A percentile compares a stretch with the other conserved stretches of the same genome.
These are phyloP conservation scores for Bathynomus jamesi DNA, from an alignment of 1,140 invertebrate species.

Conservation along the genomic window DNA sequence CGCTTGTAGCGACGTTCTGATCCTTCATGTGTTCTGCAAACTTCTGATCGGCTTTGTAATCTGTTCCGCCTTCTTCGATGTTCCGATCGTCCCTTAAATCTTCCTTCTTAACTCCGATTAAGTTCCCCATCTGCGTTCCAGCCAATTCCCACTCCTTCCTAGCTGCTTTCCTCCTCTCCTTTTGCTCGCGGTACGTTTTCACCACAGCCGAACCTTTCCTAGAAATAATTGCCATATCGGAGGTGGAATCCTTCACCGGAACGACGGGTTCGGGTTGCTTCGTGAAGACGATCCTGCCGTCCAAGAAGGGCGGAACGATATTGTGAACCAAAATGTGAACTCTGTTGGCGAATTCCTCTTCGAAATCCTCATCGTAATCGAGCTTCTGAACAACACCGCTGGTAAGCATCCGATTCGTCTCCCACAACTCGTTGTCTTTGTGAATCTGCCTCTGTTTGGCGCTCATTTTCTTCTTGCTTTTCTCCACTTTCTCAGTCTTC, in stretches of 20 bases:
- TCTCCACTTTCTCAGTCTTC: slow-evolving; percentile 85
- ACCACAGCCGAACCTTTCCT: slow-evolving; percentile 92
- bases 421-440: slow-evolving; percentile 98
- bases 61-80: slow-evolving; percentile 53
- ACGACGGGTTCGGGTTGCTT: slow-evolving; percentile 97
- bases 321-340: slow-evolving; percentile 97
- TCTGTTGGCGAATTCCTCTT: slow-evolving; percentile 80
- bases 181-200: slow-evolving; percentile 83
- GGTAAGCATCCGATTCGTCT: slow-evolving; percentile 94
- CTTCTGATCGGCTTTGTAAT: slow-evolving; percentile 82
- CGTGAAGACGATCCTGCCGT: slow-evolving; percentile 97
- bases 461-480: slow-evolving; percentile 82
- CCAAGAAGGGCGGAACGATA: slow-evolving; percentile 96
- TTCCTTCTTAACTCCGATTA: slow-evolving; percentile 86
- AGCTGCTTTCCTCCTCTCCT: slow-evolving; percentile 89
- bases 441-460: slow-evolving; percentile 89
- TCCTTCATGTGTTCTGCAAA: slow-evolving; percentile 89
- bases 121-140: slow-evolving; percentile 92
- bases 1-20: slow-evolving; percentile 62
- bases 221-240: slow-evolving; percentile 93
- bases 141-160: slow-evolving; percentile 99
- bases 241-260: slow-evolving; percentile 88
- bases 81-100: slow-evolving; percentile 58
- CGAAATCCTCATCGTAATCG: slow-evolving; percentile 85
- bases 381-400: slow-evolving; percentile 87